phyloP scores from a whole-genome alignment of 2,888 invertebrate species.

The Seira ritae region DNA sequence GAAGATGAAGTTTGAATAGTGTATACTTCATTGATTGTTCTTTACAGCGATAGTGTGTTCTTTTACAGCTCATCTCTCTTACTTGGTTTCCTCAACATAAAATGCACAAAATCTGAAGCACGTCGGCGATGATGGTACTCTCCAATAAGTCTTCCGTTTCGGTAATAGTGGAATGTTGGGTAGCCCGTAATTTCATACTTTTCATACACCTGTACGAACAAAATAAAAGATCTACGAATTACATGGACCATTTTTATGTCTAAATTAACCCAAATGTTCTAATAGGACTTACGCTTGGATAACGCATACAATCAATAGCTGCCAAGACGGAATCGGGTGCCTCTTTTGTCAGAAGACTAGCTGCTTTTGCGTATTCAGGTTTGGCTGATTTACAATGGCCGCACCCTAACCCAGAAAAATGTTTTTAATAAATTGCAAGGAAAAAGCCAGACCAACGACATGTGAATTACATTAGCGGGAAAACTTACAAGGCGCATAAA shows the following conservation, averaged over 20 bases:
- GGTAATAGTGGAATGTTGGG: conserved; percentile 87
- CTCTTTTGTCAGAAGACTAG: conserved; percentile 77
- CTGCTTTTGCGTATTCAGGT: conserved; percentile 81
- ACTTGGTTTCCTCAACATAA: conserved; percentile 75
- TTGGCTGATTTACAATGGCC: conserved; percentile 82
- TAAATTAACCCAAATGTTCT: too few species aligned
- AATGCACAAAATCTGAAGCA: conserved; percentile 79
- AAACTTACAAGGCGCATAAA: conserved; percentile 84
- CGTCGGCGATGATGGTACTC: conserved; percentile 80
- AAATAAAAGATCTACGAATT: neutral
- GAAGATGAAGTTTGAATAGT: neutral
- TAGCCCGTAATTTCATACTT: conserved; percentile 84
- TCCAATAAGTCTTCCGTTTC: conserved; percentile 80
- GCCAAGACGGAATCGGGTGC: conserved; percentile 77
- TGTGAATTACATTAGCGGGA: neutral
- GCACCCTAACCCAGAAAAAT: conserved; percentile 83
- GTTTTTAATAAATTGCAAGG: too few species aligned
- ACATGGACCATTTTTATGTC: too few species aligned
- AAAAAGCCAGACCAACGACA: conserved; percentile 55
- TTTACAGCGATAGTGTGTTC: neutral
- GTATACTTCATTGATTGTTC: neutral
- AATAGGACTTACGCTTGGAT: conserved; percentile 56
- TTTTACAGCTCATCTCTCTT: conserved; percentile 36
- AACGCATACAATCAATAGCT: conserved; percentile 79
- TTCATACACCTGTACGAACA: conserved; percentile 44